phyloP scores from a whole-genome alignment of 2,888 invertebrate species.

The Plusia festucae region DNA sequence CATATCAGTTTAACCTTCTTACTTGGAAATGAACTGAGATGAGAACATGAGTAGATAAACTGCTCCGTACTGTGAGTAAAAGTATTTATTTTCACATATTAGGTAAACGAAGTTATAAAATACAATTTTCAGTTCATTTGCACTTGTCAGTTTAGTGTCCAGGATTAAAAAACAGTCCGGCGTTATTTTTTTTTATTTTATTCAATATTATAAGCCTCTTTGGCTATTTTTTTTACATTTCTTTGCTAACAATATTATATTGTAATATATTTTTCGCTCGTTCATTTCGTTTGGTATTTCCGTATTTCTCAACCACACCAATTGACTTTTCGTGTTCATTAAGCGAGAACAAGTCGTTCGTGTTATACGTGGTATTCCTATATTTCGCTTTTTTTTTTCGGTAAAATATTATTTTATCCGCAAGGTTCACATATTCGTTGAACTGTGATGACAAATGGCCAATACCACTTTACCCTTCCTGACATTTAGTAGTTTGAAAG shows the following conservation, averaged over 20 bases:
- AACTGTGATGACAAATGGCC: constrained; percentile 17
- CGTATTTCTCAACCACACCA: neutral
- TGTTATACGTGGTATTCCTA: neutral
- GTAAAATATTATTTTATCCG: constrained; percentile 3
- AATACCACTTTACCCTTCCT: constrained; percentile 29
- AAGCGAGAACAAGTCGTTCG: neutral
- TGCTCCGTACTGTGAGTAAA: neutral
- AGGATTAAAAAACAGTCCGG: too few relatives aligned
- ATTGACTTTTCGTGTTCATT: constrained; percentile 1
- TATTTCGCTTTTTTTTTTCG: neutral
- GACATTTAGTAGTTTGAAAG: neutral
- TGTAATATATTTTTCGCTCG: neutral
- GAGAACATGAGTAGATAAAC: neutral
- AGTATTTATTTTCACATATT: too few relatives aligned
- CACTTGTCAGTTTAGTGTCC: too few relatives aligned
- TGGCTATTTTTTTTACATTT: too few relatives aligned
- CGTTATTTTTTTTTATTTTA: too few relatives aligned
- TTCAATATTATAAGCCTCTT: too few relatives aligned
- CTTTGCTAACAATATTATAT: too few relatives aligned
- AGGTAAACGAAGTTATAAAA: too few relatives aligned
- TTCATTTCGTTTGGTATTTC: constrained; percentile 4
- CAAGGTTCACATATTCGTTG: constrained; percentile 4
- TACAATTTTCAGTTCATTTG: too few relatives aligned
- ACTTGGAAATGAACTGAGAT: neutral
- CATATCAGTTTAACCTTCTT: neutral